Evolutionary conservation across 2,113 vertebrate genomes (phyloP).

Genomic region (Alces alces): DNA sequence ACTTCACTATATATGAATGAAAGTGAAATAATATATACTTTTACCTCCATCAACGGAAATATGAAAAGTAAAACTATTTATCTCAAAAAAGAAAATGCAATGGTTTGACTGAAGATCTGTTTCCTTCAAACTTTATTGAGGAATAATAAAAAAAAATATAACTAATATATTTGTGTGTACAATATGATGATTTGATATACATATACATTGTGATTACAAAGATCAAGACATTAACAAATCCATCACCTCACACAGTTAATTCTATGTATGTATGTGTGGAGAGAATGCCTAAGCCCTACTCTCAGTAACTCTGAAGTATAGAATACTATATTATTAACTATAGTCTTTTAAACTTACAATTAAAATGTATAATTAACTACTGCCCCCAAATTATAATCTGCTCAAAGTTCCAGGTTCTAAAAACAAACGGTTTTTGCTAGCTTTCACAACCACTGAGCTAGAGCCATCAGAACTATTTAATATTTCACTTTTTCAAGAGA

Average conservation of each 20-base stretch:
- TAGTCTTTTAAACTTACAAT: background rate
- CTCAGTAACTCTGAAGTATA: background rate
- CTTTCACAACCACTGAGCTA: background rate
- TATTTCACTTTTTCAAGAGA: background rate
- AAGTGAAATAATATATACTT: background rate
- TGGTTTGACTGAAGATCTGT: background rate
- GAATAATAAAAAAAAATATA: background rate
- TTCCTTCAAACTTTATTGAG: background rate
- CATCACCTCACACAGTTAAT: background rate
- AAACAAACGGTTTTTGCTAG: background rate
- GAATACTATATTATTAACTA: background rate
- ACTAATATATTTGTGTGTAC: background rate
- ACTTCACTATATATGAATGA: background rate
- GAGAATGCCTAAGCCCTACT: background rate
- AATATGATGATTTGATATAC: background rate
- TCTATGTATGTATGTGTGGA: background rate
- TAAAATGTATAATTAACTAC: background rate
- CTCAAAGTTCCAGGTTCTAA: background rate
- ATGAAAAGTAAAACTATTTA: background rate
- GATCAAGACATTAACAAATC: background rate
- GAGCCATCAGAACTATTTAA: background rate
- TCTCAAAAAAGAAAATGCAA: background rate
- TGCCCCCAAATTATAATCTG: background rate
- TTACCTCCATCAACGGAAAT: background rate
- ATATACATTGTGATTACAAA: background rate